Evolutionary conservation across 1,140 invertebrate species (phyloP), one percentile per base, ranked within the genome.

Genomic region (Danaus plexippus): DNA sequence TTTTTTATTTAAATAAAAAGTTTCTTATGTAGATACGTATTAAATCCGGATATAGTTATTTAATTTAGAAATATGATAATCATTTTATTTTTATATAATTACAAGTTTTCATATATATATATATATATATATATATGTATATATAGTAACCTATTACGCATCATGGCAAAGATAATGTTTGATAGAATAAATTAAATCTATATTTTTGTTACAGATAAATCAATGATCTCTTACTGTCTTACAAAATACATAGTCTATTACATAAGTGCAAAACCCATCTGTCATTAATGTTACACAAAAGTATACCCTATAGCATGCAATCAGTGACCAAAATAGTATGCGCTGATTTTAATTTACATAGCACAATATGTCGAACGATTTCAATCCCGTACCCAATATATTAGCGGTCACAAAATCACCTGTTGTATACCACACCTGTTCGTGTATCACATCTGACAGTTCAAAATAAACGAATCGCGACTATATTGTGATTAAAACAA

Each of bases 391-490:
- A 73, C 73, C 67, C 70, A 80, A 81, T 84, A 81, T 75, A 80
- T 81, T 77, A 80, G 75, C 76, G 78, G 73, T 77, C 74, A 75
- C 67, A 76, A 78, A 75, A 72, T 85, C 80, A 85, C 81, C 81
- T 85, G 81, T 85, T 81, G 66, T 59, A 56, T 52, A 68, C 63
- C 66, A 72, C 81, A 85, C 81, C 81, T 85, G 81, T 82, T 83
- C 71, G 52, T 64, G 69, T 82, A 85, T 81, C 79, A 85, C 78
- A 81, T 80, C 77, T 82, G 72, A 74, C 74, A 32, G 10, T 46
- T 7, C 8, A 18, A 12, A 9, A 1, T 54, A 64, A 52, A 44
- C 41, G 3, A 75, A 66, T 67, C 46, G 56, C 11, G 42, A 54
- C 66, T 44, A 45, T 71, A 64, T 42, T 5, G 0, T 1, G 6